Evolutionary conservation across 2,113 vertebrate genomes (phyloP), one percentile per base, ranked within the genome.

Genomic region (Ifrita kowaldi): DNA sequence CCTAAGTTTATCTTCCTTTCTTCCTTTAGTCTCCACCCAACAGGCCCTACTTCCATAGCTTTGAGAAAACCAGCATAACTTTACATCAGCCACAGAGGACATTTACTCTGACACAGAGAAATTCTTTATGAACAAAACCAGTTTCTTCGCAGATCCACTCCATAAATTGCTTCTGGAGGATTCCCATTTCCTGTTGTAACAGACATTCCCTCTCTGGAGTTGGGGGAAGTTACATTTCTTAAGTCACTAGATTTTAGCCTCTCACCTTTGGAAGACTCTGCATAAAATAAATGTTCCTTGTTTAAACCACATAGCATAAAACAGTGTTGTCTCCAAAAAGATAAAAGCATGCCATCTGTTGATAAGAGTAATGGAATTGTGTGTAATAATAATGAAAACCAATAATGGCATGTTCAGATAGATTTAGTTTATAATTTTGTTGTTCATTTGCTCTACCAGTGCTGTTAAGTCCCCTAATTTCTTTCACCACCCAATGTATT

Each of bases 311-410:
- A 32, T 35, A 84, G 88, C 64, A 78, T 21, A 75, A 93, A 52
- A 26, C 3, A 76, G 30, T 8, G 67, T 35, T 62, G 52, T 21
- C 84, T 87, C 75, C 82, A 90, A 53, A 87, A 65, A 57, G 56
- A 80, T 39, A 88, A 88, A 88, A 90, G 46, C 60, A 52, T 53
- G 52, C 64, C 79, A 17, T 62, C 44, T 73, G 64, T 67, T 96
- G 93, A 90, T 86, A 68, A 87, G 82, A 90, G 64, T 30, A 89
- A 90, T 3, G 13, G 57, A 93, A 93, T 24, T 71, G 68, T 60
- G 56, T 81, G 56, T n/a, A 96, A 93, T 94, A 93, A 90, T 84
- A 93, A 93, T 78, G 92, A 94, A 93, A 94, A 86, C 76, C 88
- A 96, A 89, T 93, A 95, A 90, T 80, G 73, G 85, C 69, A 87